These are phyloP conservation scores for Cataglyphis hispanica DNA, from an alignment of 1,140 invertebrate species.

Conservation along the genomic window DNA sequence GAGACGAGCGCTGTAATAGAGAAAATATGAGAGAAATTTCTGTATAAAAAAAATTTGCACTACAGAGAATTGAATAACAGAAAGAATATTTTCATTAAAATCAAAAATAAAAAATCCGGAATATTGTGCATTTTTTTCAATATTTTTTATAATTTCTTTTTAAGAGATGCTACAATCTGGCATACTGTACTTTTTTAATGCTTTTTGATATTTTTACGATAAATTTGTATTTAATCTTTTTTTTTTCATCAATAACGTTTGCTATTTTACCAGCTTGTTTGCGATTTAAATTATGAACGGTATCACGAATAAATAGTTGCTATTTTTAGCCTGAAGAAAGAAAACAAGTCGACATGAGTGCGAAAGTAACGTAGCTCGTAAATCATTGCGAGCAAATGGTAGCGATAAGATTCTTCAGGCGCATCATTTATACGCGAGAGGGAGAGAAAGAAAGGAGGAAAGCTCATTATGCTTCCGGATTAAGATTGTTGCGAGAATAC, in stretches of 20 bases:
- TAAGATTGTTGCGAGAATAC: not conserved
- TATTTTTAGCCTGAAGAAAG: not conserved
- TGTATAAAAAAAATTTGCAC: not conserved
- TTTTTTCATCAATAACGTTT: not conserved
- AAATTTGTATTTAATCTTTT: not conserved
- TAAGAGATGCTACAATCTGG: not conserved
- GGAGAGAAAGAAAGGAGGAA: not conserved
- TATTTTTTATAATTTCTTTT: not conserved
- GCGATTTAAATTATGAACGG: not conserved
- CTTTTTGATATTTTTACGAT: not conserved
- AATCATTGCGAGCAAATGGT: conserved; percentile 5
- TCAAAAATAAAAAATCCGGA: not conserved
- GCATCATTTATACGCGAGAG: conserved; percentile 7
- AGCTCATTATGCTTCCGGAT: conserved; percentile 17
- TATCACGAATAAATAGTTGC: conserved; percentile 14
- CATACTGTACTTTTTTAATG: not conserved
- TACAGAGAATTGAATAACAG: not conserved
- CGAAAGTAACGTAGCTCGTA: conserved; percentile 28
- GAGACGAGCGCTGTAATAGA: not conserved
- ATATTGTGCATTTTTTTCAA: not conserved
- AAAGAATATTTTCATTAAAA: not conserved
- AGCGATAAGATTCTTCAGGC: conserved; percentile 19
- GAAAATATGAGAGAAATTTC: not conserved
- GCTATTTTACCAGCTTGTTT: not conserved
- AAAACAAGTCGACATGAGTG: not conserved